phyloP scores from a whole-genome alignment of 2,797 vertebrate species.

The Cirrhinus mrigala region DNA sequence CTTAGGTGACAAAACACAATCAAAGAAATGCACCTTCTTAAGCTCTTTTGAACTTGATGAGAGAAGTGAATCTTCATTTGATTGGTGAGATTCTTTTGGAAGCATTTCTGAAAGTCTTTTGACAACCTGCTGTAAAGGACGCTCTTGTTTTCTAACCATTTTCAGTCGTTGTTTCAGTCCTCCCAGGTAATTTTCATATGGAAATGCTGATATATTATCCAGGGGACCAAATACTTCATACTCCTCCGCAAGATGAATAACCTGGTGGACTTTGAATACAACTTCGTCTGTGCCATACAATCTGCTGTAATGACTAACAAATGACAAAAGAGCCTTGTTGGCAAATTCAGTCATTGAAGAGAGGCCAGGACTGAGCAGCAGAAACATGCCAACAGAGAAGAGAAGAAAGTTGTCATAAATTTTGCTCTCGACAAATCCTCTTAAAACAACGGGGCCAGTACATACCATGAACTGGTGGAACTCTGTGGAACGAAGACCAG shows the following conservation, averaged over 20 bases:
- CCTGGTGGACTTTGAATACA: slow-evolving; percentile 17
- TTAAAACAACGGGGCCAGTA: too few relatives aligned
- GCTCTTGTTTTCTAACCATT: slow-evolving; percentile 28
- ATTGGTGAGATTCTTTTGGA: too few relatives aligned
- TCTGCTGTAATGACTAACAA: too few relatives aligned
- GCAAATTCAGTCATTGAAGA: too few relatives aligned
- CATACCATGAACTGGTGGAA: background rate
- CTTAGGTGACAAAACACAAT: too few relatives aligned
- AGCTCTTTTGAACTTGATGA: too few relatives aligned
- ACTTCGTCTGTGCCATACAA: slow-evolving; percentile 8
- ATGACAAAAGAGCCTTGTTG: too few relatives aligned
- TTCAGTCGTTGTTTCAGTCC: slow-evolving; percentile 12
- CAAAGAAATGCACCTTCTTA: too few relatives aligned
- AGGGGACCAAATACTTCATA: slow-evolving; percentile 27
- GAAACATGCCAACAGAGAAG: background rate
- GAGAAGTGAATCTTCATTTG: too few relatives aligned
- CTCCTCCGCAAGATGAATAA: slow-evolving; percentile 28
- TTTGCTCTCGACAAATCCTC: too few relatives aligned
- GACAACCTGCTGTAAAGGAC: slow-evolving; percentile 26
- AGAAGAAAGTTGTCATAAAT: too few relatives aligned
- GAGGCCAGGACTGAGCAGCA: too few relatives aligned
- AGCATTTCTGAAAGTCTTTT: slow-evolving; percentile 33
- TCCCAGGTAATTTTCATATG: slow-evolving; percentile 26
- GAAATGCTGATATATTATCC: slow-evolving; percentile 38
- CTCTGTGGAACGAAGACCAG: background rate